These are phyloP conservation scores for Nomada goodeniana DNA, from an alignment of 2,888 invertebrate species.

Conservation along the genomic window DNA sequence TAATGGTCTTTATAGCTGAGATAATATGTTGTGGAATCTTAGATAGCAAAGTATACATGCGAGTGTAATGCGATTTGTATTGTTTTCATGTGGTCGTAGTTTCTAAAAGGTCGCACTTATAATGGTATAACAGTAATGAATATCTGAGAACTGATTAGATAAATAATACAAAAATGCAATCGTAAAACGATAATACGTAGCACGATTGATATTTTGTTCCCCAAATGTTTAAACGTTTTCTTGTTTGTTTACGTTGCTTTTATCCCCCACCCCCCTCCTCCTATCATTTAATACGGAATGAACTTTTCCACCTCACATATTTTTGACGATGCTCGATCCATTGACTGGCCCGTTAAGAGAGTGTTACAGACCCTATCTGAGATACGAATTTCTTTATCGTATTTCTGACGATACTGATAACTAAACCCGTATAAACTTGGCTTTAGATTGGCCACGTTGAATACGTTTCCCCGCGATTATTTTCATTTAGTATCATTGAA, in stretches of 20 bases:
- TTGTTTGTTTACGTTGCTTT: background rate
- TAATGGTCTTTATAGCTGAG: constrained; percentile 4
- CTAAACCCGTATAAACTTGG: background rate
- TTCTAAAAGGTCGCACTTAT: background rate
- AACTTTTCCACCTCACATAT: constrained; percentile 6
- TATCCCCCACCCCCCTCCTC: background rate
- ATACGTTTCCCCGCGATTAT: background rate
- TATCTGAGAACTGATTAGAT: background rate
- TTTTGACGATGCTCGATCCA: background rate
- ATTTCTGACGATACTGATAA: constrained; percentile 39
- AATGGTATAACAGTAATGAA: background rate
- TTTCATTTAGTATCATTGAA: constrained; percentile 1
- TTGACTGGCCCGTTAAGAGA: background rate
- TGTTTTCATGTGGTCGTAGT: no score
- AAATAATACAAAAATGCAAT: constrained; percentile 41
- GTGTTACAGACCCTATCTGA: background rate
- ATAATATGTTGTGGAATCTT: constrained; percentile 33
- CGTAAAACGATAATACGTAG: constrained; percentile 49
- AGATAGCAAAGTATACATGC: background rate
- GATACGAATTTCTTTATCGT: constrained; percentile 45
- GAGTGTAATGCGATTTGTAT: background rate
- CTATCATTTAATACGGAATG: constrained; percentile 2
- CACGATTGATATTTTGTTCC: constrained; percentile 42
- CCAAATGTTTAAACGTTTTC: background rate
- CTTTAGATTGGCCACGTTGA: background rate